Evolutionary conservation across 2,113 vertebrate genomes (phyloP).

Genomic region (Poeciliopsis retropinna): DNA sequence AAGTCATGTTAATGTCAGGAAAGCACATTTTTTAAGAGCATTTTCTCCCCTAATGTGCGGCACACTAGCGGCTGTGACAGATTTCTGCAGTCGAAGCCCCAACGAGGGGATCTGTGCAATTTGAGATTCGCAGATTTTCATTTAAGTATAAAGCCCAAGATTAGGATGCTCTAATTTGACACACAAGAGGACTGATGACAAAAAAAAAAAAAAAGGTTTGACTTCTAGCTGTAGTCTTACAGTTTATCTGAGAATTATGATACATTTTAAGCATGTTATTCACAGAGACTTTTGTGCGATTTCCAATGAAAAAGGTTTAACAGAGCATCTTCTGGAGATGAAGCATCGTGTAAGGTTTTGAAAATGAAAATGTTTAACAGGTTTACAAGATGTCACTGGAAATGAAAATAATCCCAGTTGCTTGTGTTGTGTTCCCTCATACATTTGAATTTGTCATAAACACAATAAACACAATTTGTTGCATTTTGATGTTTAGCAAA

Average conservation of each 20-base stretch:
- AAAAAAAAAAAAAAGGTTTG: constrained; percentile 1
- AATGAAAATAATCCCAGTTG: constrained; percentile 33
- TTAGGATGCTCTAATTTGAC: constrained; percentile 66
- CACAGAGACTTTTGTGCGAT: constrained; percentile 21
- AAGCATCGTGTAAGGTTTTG: neutral
- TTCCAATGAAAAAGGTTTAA: constrained; percentile 13
- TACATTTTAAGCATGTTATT: constrained; percentile 7
- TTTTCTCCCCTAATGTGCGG: constrained; percentile 61
- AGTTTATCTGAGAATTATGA: constrained; percentile 7
- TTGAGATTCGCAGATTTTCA: constrained; percentile 61
- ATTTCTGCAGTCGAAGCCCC: constrained; percentile 49
- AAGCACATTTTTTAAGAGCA: constrained; percentile 71
- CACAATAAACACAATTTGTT: constrained; percentile 24
- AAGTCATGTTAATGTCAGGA: constrained; percentile 76
- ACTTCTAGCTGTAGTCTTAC: constrained; percentile 12
- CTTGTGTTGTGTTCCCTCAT: constrained; percentile 25
- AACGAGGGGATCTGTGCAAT: constrained; percentile 55
- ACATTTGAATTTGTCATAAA: constrained; percentile 46
- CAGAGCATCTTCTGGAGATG: neutral
- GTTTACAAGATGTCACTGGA: constrained; percentile 31
- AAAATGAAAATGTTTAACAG: constrained; percentile 33
- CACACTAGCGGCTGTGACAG: constrained; percentile 44
- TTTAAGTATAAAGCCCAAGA: constrained; percentile 56
- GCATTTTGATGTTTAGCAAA: constrained; percentile 38
- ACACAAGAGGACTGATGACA: constrained; percentile 21